A percentile compares a stretch with the other conserved stretches of the same genome.
These are phyloP conservation scores for Drosophila neonasuta DNA, from an alignment of 2,888 invertebrate species.

Conservation along the genomic window DNA sequence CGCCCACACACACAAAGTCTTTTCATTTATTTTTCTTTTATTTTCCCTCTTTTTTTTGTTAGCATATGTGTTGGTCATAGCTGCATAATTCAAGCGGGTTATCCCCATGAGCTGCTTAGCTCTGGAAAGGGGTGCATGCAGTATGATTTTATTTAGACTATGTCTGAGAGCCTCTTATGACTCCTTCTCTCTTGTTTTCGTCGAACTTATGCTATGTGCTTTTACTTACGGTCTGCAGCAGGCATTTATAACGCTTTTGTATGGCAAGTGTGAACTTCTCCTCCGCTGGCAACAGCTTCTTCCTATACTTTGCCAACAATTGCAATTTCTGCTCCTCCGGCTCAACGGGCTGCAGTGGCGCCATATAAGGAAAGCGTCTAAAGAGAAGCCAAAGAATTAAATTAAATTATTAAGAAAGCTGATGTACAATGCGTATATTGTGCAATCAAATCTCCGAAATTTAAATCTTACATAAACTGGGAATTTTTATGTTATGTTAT, in stretches of 20 bases:
- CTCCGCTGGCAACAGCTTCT: slow-evolving; percentile 50
- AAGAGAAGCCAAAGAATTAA: no score
- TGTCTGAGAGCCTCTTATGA: neutral
- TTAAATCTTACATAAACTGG: no score
- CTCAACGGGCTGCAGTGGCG: slow-evolving; percentile 78
- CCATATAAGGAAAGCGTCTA: slow-evolving; percentile 79
- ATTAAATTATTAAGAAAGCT: no score
- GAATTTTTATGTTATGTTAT: no score
- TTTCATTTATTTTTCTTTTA: slow-evolving; percentile 5
- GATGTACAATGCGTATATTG: no score
- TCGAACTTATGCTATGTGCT: neutral
- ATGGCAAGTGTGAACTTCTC: slow-evolving; percentile 74
- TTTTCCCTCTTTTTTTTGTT: slow-evolving; percentile 22
- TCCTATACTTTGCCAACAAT: slow-evolving; percentile 67
- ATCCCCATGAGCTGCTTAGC: neutral
- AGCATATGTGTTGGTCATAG: slow-evolving; percentile 60
- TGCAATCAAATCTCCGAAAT: no score
- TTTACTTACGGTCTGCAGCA: slow-evolving; percentile 79
- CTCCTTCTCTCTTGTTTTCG: neutral
- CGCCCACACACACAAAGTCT: slow-evolving; percentile 27
- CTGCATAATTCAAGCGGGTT: slow-evolving; percentile 58
- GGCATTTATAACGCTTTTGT: slow-evolving; percentile 78
- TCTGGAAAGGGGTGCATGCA: neutral
- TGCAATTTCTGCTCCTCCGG: slow-evolving; percentile 79
- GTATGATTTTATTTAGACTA: neutral